Percentiles rank a stretch among this genome's conserved stretches.
phyloP scores from a whole-genome alignment of 2,113 vertebrate genomes.

The Sebastes schlegelii region DNA sequence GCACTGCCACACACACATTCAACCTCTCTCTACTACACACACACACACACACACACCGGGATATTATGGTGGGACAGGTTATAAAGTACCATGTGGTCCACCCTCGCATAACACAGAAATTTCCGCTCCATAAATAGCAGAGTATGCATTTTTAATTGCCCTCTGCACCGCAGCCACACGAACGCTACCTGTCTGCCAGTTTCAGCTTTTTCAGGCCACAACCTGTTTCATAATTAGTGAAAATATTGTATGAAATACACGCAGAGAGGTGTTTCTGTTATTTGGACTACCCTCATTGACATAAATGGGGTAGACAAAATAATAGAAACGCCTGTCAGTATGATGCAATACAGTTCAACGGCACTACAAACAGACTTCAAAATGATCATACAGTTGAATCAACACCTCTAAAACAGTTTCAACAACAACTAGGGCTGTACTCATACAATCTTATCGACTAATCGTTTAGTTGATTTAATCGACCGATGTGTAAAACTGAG shows the following conservation, averaged over 20 bases:
- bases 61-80: conserved; percentile 42
- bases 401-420: background rate
- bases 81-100: conserved; percentile 30
- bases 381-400: background rate
- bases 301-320: background rate
- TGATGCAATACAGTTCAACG: background rate
- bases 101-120: conserved; percentile 49
- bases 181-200: conserved; percentile 32
- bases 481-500: too few relatives aligned
- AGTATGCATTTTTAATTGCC: conserved; percentile 75
- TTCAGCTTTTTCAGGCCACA: background rate
- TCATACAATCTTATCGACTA: too few relatives aligned
- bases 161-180: conserved; percentile 10
- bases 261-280: background rate
- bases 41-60: conserved; percentile 28
- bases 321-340: background rate
- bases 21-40: background rate
- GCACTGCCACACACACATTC: conserved; percentile 21
- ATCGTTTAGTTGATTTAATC: too few relatives aligned
- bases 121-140: conserved; percentile 72
- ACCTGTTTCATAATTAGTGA: background rate
- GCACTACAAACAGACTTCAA: background rate
- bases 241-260: background rate
- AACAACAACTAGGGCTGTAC: background rate
- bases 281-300: background rate